Evolutionary conservation across 2,797 vertebrate species (phyloP), one percentile per base, ranked within the genome.

Genomic region (Lepilemur ruficaudatus): DNA sequence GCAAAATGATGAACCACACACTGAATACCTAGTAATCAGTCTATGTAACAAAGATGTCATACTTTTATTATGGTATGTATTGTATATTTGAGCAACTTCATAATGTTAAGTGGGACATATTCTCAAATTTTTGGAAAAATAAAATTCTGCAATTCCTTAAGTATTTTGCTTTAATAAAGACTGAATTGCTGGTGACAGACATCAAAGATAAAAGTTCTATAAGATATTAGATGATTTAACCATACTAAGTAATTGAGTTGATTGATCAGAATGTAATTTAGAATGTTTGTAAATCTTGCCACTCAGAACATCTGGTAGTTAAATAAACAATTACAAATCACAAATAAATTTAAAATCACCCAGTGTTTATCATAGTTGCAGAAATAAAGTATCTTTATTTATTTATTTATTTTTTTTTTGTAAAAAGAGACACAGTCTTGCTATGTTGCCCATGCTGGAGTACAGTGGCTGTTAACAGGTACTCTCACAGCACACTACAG

Each of bases 291-390:
- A 73, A 91, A 57, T 67, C 14, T 93, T 52, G 14, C 12, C 41
- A 41, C 13, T 80, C 5, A 35, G 14, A 82, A 67, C 12, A 89
- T 67, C 23, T 80, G n/a, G 52, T 1, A 25, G 20, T 76, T 30
- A 79, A 15, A 67, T 46, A 69, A 65, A 57, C 4, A 80, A 10
- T 43, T 83, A 48, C 38, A 75, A 92, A 72, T 28, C 12, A 69
- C 15, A 91, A 76, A 67, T 73, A 69, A 69, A 78, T 88, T 82
- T 97, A 23, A 94, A 92, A 50, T 79, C 35, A 85, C 15, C 46
- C 25, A n/a, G 55, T 52, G 23, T 72, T 81, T 73, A 35, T 4
- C 18, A 81, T 48, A 75, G 35, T 90, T 30, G 5, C 13, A 52
- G 35, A 73, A 57, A 91, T 80, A 35, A 80, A 76, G 9, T 43